Conservation (phyloP, 2,113 vertebrate genomes). For the Gadus macrocephalus region DNA sequence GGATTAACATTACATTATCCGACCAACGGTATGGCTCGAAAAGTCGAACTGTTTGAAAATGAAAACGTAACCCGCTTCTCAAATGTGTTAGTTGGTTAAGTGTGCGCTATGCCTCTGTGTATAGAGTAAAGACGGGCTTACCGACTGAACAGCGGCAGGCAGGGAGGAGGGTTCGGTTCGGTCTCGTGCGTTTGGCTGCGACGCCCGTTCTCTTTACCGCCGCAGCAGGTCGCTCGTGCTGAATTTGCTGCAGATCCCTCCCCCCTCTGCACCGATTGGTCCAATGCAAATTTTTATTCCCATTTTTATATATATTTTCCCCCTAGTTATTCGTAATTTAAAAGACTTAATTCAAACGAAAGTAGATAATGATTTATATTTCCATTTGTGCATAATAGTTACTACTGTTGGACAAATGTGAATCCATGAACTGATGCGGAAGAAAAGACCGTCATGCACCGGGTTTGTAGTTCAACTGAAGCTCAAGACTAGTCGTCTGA, state of each 20-base stretch:
- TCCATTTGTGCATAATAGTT: not conserved
- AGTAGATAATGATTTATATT: not conserved
- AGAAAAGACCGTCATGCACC: constrained; percentile 13
- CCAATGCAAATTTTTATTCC: constrained; percentile 6
- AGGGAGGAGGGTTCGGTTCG: constrained; percentile 4
- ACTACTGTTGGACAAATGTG: too few relatives aligned
- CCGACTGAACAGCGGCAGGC: constrained; percentile 41
- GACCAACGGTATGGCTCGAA: too few relatives aligned
- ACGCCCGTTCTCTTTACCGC: constrained; percentile 51
- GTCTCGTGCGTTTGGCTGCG: constrained; percentile 28
- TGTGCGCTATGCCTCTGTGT: too few relatives aligned
- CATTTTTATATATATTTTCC: not conserved
- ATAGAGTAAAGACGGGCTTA: constrained; percentile 44
- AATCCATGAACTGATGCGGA: not conserved
- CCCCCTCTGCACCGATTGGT: constrained; percentile 57
- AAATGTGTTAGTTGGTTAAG: too few relatives aligned
- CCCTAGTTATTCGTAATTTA: not conserved
- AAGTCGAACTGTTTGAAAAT: too few relatives aligned
- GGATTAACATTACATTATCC: too few relatives aligned
- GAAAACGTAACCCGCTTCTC: too few relatives aligned
- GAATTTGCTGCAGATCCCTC: constrained; percentile 53
- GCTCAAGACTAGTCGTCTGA: too few relatives aligned
- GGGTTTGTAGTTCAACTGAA: constrained; percentile 59
- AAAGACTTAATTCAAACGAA: not conserved
- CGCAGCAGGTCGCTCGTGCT: constrained; percentile 54